Evolutionary conservation across 2,113 vertebrate genomes (phyloP).

Genomic region (Rhynchomys soricoides): DNA sequence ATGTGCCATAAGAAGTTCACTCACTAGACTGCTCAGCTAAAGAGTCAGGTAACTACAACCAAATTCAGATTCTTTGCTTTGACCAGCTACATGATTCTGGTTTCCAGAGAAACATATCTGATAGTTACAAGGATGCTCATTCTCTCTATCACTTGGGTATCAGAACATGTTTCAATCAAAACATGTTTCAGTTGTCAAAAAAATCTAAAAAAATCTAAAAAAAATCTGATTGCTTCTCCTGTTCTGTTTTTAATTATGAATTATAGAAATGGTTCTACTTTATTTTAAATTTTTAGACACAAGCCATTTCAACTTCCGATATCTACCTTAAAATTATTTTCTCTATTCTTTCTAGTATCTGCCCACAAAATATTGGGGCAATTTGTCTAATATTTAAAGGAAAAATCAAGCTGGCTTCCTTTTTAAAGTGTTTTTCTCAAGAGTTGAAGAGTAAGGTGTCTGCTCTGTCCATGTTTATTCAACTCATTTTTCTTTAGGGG

Average conservation of each 20-base stretch:
- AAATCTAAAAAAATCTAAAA: not conserved
- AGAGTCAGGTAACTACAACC: not conserved
- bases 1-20: not conserved
- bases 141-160: not conserved
- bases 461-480: not conserved
- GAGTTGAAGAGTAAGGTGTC: not conserved
- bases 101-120: not conserved
- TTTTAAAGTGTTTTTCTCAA: not conserved
- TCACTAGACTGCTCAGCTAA: not conserved
- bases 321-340: not conserved
- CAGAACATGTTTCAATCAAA: not conserved
- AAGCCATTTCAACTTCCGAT: not conserved
- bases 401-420: not conserved
- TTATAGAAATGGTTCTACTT: not conserved
- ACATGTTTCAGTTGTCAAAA: too few relatives aligned
- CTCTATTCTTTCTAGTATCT: not conserved
- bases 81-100: not conserved
- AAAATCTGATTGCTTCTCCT: not conserved
- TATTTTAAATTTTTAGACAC: not conserved
- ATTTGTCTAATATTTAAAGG: not conserved
- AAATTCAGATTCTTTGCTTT: too few relatives aligned
- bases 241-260: not conserved
- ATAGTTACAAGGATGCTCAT: not conserved
- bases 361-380: not conserved
- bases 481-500: not conserved